These are phyloP conservation scores for Phyllopteryx taeniolatus DNA, from an alignment of 2,113 vertebrate genomes.

Conservation along the genomic window DNA sequence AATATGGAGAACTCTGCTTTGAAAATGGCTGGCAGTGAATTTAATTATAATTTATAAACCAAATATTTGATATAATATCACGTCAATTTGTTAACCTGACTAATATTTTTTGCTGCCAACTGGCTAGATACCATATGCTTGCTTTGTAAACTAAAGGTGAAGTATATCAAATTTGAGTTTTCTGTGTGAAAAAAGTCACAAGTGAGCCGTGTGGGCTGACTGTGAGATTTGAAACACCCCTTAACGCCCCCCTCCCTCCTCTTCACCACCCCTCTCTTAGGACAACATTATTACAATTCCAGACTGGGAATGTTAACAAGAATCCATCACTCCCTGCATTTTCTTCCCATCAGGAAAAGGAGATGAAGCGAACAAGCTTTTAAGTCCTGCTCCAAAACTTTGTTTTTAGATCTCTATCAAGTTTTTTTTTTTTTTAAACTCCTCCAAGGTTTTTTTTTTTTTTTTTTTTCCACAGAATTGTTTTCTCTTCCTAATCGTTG, in stretches of 20 bases:
- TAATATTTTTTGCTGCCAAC: no score
- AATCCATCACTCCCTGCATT: conserved; percentile 21
- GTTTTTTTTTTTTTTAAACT: not conserved
- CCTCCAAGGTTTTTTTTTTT: conserved; percentile 5
- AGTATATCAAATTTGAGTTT: not conserved
- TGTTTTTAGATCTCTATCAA: conserved; percentile 8
- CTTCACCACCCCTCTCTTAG: not conserved
- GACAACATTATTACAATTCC: conserved; percentile 26
- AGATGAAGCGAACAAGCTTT: conserved; percentile 12
- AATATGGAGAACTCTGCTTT: no score
- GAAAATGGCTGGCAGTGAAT: no score
- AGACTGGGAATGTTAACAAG: conserved; percentile 23
- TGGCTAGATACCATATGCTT: not conserved
- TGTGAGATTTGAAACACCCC: not conserved
- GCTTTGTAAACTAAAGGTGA: not conserved
- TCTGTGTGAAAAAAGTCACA: not conserved
- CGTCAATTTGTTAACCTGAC: not conserved
- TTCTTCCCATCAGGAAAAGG: conserved; percentile 1
- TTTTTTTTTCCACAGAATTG: conserved; percentile 7
- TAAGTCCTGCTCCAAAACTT: not conserved
- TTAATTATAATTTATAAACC: no score
- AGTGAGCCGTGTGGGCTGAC: not conserved
- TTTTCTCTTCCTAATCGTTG: not conserved
- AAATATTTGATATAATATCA: no score
- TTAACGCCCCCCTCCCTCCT: not conserved